Evolutionary conservation across 2,797 vertebrate genomes (phyloP).

Genomic region (Brotula barbata): DNA sequence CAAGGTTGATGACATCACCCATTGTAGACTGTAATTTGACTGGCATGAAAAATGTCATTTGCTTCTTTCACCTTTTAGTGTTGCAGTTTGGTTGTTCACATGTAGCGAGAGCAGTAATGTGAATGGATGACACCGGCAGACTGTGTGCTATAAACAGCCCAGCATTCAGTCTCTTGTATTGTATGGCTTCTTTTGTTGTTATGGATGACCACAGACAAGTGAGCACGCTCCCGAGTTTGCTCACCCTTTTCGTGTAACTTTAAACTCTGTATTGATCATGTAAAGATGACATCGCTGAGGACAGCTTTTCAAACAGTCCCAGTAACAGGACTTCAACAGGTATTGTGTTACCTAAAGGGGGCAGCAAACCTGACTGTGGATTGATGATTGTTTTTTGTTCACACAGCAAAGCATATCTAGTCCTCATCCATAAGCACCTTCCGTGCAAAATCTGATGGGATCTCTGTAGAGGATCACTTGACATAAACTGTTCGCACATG

Average conservation of each 20-base stretch:
- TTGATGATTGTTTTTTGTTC: slow-evolving; percentile 44
- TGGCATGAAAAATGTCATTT: slow-evolving; percentile 69
- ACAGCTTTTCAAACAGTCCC: slow-evolving; percentile 52
- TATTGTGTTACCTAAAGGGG: slow-evolving; percentile 66
- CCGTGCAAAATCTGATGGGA: slow-evolving; percentile 46
- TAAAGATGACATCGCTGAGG: slow-evolving; percentile 53
- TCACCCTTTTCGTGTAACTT: slow-evolving; percentile 72
- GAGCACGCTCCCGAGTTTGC: slow-evolving; percentile 69
- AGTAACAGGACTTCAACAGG: slow-evolving; percentile 44
- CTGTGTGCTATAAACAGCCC: slow-evolving; percentile 49
- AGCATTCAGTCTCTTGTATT: slow-evolving; percentile 59
- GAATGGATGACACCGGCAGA: slow-evolving; percentile 51
- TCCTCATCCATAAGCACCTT: slow-evolving; percentile 60
- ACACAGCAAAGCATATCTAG: slow-evolving; percentile 64
- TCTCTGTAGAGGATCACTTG: slow-evolving; percentile 34
- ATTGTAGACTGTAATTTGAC: slow-evolving; percentile 42
- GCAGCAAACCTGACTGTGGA: slow-evolving; percentile 66
- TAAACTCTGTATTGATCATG: slow-evolving; percentile 61
- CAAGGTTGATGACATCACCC: slow-evolving; percentile 58
- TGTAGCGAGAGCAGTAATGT: slow-evolving; percentile 45
- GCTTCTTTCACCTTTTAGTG: slow-evolving; percentile 60
- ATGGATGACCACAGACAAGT: slow-evolving; percentile 65
- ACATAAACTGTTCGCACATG: slow-evolving; percentile 53
- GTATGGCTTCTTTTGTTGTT: slow-evolving; percentile 69
- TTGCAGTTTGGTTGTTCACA: slow-evolving; percentile 49